phyloP scores from a whole-genome alignment of 2,888 invertebrate genomes.

The Taphrorychus bicolor region DNA sequence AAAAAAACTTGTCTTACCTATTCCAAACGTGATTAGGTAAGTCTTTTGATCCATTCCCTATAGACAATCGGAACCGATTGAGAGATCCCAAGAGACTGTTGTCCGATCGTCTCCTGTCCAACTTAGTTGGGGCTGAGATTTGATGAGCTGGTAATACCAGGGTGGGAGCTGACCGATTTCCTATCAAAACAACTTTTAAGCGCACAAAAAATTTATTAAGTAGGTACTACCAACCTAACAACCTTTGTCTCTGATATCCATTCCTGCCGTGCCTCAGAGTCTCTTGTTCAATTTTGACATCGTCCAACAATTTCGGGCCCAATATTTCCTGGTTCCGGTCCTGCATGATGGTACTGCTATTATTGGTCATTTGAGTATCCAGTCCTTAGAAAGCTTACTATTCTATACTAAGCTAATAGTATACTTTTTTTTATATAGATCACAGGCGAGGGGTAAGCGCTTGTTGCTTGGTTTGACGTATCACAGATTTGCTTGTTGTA shows the following conservation, averaged over 20 bases:
- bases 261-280: background rate
- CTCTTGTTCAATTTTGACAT: conserved; percentile 27
- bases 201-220: too few species aligned
- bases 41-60: conserved; percentile 58
- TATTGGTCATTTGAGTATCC: conserved; percentile 35
- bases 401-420: conserved; percentile 14
- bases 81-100: conserved; percentile 64
- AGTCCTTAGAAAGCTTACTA: background rate
- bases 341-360: conserved; percentile 12
- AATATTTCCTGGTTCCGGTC: conserved; percentile 30
- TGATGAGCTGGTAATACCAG: conserved; percentile 45
- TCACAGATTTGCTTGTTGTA: conserved; percentile 25
- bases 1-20: conserved; percentile 49
- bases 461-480: conserved; percentile 16
- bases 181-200: too few species aligned
- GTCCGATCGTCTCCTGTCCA: conserved; percentile 52
- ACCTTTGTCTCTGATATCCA: conserved; percentile 28
- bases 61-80: conserved; percentile 63
- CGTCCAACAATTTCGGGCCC: conserved; percentile 33
- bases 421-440: conserved; percentile 25
- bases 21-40: conserved; percentile 50
- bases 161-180: conserved; percentile 46
- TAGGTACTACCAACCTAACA: too few species aligned
- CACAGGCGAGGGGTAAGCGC: conserved; percentile 34
- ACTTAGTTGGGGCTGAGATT: conserved; percentile 43